Base-by-base conservation (phyloP, 2,113 vertebrate genomes). In the Philantomba maxwellii region DNA sequence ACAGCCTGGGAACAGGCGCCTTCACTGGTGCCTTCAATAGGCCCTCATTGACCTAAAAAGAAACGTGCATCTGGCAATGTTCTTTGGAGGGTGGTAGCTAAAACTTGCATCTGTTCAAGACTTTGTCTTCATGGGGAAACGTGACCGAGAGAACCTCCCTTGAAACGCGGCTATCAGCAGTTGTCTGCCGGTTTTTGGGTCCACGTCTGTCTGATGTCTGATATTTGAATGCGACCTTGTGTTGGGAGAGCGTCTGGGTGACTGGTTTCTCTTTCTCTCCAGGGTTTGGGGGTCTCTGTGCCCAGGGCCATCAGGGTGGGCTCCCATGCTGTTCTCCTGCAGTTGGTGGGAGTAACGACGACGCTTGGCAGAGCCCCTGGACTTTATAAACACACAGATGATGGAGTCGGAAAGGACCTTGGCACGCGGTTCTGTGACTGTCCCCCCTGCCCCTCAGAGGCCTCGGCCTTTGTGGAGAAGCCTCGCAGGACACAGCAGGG, bases 281-380 rank as follows among this genome's bases (percentile, higher is more conserved):
- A 10, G 64, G 36, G 25, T 12, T 39, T 12, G 28, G 25, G 25
- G 25, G 39, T 57, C 25, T 13, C 47, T 57, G 28, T 47, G 51
- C 11, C 11, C 19, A 25, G 1, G 33, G 16, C 19, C n/a, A 1
- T 77, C 57, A 77, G 47, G 11, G n/a, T 14, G 57, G 55, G 83
- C 53, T 83, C 21, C n/a, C 62, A 5, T 6, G 53, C 8, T 64
- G 28, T 78, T 39, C 26, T 25, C 25, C 19, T 30, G 21, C 17
- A 11, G 15, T 7, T 43, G 55, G 8, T n/a, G 33, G 28, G 53
- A 80, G 17, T 17, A 43, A 3, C n/a, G 12, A 2, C 0, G 8
- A 58, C 16, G 15, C 11, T 57, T 7, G 7, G 4, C 36, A 7
- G 70, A 5, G 36, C 21, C 43, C 36, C 39, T 75, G 36, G 36